phyloP scores from a whole-genome alignment of 2,888 invertebrate species.

The Lissocephala sabroskyi region DNA sequence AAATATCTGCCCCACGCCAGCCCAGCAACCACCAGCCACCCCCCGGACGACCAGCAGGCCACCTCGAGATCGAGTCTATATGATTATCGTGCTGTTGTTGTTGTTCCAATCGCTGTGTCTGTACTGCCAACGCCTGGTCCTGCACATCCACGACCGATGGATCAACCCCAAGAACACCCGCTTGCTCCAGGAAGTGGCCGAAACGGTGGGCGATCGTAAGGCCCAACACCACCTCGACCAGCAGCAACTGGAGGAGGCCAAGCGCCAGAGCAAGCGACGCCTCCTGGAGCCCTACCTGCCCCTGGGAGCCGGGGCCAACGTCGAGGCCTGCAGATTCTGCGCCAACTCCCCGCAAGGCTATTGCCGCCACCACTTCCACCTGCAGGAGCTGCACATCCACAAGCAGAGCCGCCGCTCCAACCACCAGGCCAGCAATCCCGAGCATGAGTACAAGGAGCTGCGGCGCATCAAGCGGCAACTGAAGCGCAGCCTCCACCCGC shows the following conservation, averaged over 20 bases:
- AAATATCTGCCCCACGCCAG: constrained; percentile 4
- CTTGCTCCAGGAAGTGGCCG: constrained; percentile 67
- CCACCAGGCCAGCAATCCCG: constrained; percentile 15
- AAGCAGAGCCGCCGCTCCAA: constrained; percentile 16
- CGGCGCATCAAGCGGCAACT: constrained; percentile 56
- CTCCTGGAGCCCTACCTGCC: constrained; percentile 34
- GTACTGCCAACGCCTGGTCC: constrained; percentile 70
- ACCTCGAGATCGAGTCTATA: constrained; percentile 48
- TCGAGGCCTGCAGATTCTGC: constrained; percentile 67
- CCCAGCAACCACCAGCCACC: constrained; percentile 5
- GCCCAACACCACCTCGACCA: constrained; percentile 47
- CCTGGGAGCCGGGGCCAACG: constrained; percentile 36
- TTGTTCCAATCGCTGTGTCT: constrained; percentile 72
- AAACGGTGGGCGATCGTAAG: constrained; percentile 56
- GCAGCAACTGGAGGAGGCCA: constrained; percentile 38
- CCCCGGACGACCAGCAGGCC: not conserved
- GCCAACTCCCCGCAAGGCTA: constrained; percentile 70
- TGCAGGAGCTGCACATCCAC: constrained; percentile 58
- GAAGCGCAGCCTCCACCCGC: constrained; percentile 63
- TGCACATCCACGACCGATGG: constrained; percentile 70
- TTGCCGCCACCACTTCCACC: constrained; percentile 69
- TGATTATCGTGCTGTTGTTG: constrained; percentile 71
- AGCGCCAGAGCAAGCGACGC: constrained; percentile 46
- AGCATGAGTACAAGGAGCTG: constrained; percentile 53
- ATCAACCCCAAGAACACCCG: constrained; percentile 69